Conservation (phyloP, 2,888 invertebrate genomes). For the Siphlonurus alternatus region DNA sequence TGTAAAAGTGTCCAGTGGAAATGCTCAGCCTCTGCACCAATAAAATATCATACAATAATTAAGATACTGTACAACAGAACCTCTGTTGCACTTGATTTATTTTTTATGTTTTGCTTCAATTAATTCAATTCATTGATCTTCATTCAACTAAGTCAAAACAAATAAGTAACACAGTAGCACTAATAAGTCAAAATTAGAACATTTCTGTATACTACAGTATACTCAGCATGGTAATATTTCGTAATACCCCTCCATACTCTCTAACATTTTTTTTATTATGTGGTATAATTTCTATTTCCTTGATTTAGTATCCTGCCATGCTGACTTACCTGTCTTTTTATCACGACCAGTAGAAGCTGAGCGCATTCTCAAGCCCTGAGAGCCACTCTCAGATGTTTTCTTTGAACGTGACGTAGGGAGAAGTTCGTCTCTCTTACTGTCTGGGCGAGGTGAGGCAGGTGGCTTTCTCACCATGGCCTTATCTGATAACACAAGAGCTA, state of each 20-base stretch:
- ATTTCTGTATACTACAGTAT: not conserved
- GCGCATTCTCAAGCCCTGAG: constrained; percentile 44
- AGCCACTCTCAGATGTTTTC: constrained; percentile 10
- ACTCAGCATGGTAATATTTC: too few species aligned
- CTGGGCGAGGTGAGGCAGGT: constrained; percentile 16
- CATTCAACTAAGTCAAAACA: constrained; percentile 4
- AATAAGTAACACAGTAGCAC: too few species aligned
- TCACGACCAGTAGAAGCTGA: constrained; percentile 77
- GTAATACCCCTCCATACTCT: too few species aligned
- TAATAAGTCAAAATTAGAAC: constrained; percentile 4
- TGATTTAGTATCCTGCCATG: not conserved
- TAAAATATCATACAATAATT: constrained; percentile 4
- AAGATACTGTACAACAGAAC: too few species aligned
- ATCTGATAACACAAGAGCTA: constrained; percentile 8
- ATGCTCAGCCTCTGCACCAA: constrained; percentile 52
- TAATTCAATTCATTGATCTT: too few species aligned
- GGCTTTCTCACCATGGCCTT: constrained; percentile 16
- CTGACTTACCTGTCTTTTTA: constrained; percentile 47
- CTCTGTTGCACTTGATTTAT: too few species aligned
- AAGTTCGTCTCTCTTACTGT: constrained; percentile 9
- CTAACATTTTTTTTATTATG: constrained; percentile 2
- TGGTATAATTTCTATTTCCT: not conserved
- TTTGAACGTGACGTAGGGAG: constrained; percentile 8
- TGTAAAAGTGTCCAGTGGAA: constrained; percentile 92
- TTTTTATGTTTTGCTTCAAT: too few species aligned